Conservation (phyloP, 1,140 invertebrate genomes). For the Asbolus verrucosus region DNA sequence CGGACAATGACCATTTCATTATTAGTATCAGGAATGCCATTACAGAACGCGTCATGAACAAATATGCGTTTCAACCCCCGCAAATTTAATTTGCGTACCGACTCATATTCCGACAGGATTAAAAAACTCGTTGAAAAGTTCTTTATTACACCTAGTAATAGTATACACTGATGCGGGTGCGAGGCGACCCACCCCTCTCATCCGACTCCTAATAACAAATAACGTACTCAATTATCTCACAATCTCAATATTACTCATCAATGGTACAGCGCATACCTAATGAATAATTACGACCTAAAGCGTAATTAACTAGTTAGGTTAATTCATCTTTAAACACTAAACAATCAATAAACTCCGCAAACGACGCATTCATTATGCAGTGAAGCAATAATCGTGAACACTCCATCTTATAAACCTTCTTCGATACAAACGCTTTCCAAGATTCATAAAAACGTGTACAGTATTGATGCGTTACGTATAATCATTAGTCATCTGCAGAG, state of each 20-base stretch:
- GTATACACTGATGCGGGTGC: conserved; percentile 40
- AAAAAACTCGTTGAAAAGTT: conserved; percentile 52
- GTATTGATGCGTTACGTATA: too few species aligned
- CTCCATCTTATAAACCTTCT: too few species aligned
- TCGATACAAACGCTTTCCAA: too few species aligned
- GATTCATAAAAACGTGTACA: too few species aligned
- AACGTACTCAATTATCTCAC: conserved; percentile 38
- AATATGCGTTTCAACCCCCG: conserved; percentile 58
- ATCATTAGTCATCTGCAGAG: too few species aligned
- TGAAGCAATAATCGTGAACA: too few species aligned
- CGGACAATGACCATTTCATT: conserved; percentile 63
- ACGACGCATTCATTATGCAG: too few species aligned
- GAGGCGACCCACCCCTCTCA: neutral
- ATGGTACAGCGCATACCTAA: too few species aligned
- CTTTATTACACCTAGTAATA: conserved; percentile 58
- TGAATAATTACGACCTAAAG: conserved; percentile 13
- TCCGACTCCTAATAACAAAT: conserved; percentile 28
- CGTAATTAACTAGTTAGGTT: neutral
- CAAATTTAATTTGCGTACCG: conserved; percentile 60
- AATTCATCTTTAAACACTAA: too few species aligned
- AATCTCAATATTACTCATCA: conserved; percentile 29
- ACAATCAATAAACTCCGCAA: too few species aligned
- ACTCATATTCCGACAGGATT: conserved; percentile 57
- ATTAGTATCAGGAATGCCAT: conserved; percentile 64
- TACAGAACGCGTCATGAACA: conserved; percentile 59